A percentile compares a stretch with the other conserved stretches of the same genome.
These are phyloP conservation scores for Avahi laniger DNA, from an alignment of 2,797 vertebrate species.

Conservation along the genomic window DNA sequence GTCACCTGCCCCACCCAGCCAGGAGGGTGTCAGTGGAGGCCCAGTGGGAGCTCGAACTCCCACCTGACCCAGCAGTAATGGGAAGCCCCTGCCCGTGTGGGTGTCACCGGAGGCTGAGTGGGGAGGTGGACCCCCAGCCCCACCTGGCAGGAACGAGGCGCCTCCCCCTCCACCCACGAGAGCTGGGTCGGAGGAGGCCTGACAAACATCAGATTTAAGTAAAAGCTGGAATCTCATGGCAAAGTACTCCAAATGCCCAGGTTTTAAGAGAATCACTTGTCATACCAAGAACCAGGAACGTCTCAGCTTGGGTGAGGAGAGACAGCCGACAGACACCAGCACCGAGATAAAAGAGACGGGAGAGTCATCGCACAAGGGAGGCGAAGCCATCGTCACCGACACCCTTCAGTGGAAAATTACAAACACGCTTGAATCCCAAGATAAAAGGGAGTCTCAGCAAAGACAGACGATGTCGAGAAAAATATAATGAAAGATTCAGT, in stretches of 20 bases:
- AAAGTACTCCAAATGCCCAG: neutral
- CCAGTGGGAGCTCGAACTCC: neutral
- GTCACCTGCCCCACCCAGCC: neutral
- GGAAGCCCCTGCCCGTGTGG: neutral
- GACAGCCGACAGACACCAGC: neutral
- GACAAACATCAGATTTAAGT: neutral
- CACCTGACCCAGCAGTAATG: neutral
- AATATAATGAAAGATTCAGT: neutral
- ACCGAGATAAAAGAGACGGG: neutral
- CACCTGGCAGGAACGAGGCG: too few species aligned
- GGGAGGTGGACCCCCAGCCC: neutral
- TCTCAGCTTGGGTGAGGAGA: neutral
- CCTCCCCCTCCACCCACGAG: neutral
- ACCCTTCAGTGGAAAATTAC: neutral
- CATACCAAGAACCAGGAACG: neutral
- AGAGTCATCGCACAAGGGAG: neutral
- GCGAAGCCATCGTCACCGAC: neutral
- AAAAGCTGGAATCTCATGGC: neutral
- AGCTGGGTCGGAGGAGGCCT: too few species aligned
- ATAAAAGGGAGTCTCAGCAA: neutral
- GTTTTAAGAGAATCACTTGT: neutral
- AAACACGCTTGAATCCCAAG: too few species aligned
- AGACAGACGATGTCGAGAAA: neutral
- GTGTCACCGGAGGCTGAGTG: neutral
- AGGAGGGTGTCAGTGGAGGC: neutral